phyloP scores from a whole-genome alignment of 2,113 vertebrate genomes.

The Pelmatolapia mariae region DNA sequence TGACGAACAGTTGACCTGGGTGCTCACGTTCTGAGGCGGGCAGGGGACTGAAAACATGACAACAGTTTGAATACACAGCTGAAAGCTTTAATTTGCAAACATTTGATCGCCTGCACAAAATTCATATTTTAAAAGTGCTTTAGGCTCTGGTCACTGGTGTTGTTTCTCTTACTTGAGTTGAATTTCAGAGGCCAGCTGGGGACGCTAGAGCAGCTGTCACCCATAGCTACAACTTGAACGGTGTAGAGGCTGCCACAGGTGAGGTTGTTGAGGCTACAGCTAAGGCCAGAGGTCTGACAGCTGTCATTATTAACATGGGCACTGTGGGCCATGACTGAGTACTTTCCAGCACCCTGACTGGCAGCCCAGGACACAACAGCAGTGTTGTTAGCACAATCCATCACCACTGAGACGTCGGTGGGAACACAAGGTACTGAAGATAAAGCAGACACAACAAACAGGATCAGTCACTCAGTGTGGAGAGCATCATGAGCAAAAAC shows the following conservation, averaged over 20 bases:
- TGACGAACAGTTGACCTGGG: slow-evolving; percentile 39
- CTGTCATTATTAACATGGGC: slow-evolving; percentile 18
- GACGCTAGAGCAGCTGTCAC: slow-evolving; percentile 48
- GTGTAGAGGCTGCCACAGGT: slow-evolving; percentile 49
- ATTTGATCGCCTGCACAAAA: background rate
- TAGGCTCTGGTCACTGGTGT: background rate
- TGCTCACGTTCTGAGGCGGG: slow-evolving; percentile 42
- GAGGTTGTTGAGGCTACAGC: slow-evolving; percentile 38
- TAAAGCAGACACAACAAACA: background rate
- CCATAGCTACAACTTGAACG: slow-evolving; percentile 38
- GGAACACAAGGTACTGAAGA: slow-evolving; percentile 62
- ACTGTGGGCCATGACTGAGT: slow-evolving; percentile 40
- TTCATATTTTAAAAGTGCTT: background rate
- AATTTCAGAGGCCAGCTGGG: slow-evolving; percentile 36
- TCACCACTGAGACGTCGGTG: slow-evolving; percentile 16
- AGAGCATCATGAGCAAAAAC: background rate
- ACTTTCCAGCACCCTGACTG: slow-evolving; percentile 42
- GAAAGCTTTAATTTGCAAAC: background rate
- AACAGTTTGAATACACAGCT: background rate
- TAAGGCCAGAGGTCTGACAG: slow-evolving; percentile 31
- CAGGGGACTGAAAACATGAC: slow-evolving; percentile 47
- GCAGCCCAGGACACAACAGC: slow-evolving; percentile 57
- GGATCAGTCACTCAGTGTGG: background rate
- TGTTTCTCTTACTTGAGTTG: slow-evolving; percentile 46
- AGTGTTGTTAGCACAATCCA: slow-evolving; percentile 49